These are phyloP conservation scores for Pocillopora meandrina DNA, from an alignment of 92 coral and sea anemone species.

Conservation along the genomic window DNA sequence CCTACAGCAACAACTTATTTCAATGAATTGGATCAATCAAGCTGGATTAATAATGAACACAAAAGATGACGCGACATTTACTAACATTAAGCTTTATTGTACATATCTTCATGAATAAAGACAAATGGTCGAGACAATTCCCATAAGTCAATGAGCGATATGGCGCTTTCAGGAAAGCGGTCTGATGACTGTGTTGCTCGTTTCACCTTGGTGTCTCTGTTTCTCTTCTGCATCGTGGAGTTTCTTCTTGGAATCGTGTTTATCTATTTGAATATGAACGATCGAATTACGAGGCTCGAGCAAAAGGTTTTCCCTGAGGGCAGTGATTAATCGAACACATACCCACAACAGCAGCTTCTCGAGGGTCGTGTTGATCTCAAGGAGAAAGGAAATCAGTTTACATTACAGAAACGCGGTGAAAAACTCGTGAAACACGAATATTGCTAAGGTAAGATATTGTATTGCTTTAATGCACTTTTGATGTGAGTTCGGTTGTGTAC, in stretches of 20 bases:
- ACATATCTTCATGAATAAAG: too few species aligned
- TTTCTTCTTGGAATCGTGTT: constrained; percentile 54
- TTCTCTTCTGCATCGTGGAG: constrained; percentile 45
- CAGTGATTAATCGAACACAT: neutral
- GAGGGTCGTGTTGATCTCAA: neutral
- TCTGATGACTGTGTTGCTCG: constrained; percentile 53
- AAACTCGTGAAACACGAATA: too few species aligned
- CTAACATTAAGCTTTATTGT: too few species aligned
- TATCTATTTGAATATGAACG: constrained; percentile 48
- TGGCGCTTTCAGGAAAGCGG: constrained; percentile 8
- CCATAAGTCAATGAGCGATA: neutral
- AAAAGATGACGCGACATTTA: too few species aligned
- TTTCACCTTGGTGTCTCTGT: constrained; percentile 27
- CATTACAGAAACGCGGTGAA: too few species aligned
- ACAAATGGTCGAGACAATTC: neutral
- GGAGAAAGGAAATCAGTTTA: too few species aligned
- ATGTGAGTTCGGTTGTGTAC: too few species aligned
- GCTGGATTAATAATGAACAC: too few species aligned
- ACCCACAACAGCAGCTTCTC: neutral
- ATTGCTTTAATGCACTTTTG: too few species aligned
- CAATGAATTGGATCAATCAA: too few species aligned
- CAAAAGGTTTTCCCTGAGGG: constrained; percentile 26
- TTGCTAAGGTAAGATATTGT: too few species aligned
- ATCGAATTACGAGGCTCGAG: constrained; percentile 45
- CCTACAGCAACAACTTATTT: too few species aligned